Base-by-base conservation (phyloP, 2,113 vertebrate species). In the Caretta caretta region DNA sequence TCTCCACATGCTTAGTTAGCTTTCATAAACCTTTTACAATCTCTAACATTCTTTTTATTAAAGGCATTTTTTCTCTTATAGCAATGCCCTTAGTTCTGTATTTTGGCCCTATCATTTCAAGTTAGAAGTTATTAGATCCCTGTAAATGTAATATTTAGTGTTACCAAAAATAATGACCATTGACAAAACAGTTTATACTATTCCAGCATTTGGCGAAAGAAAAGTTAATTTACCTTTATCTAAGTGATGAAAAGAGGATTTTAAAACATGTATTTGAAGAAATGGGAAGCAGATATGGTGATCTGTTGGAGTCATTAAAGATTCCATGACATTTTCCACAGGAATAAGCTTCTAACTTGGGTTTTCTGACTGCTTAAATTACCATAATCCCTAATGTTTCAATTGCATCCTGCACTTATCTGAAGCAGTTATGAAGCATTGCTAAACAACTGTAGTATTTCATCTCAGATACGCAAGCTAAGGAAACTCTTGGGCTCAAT, bases 261-360 rank as follows among this genome's bases (percentile, higher is more conserved):
- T 17, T 27, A 53, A 31, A 53, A 3, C 3, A 10, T 9, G 7
- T 25, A 20, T 88, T 49, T 75, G 72, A 25, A 72, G 72, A 53
- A 9, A 7, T 14, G 50, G 42, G 24, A 42, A 50, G 56, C 86
- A 8, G 0, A 0, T 3, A 8, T 78, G 2, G 4, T 19, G 20
- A 80, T 53, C 1, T 42, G 54, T 87, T 87, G 6, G 57, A 53
- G 4, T 59, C 4, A 56, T 78, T 78, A 19, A 1, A 85, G 56
- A 72, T 86, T 81, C 10, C 84, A 6, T 83, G 12, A 3, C 84
- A 83, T 90, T 78, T 56, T 42, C 53, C 3, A 76, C 4, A 90
- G 80, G 10, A 7, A 50, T 42, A 38, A 42, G n/a, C 19, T 22
- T 38, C 10, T 42, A 42, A 75, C 38, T 75, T 42, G 19, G 19